Evolutionary conservation across 2,113 vertebrate species (phyloP).

Genomic region (Tursiops truncatus): DNA sequence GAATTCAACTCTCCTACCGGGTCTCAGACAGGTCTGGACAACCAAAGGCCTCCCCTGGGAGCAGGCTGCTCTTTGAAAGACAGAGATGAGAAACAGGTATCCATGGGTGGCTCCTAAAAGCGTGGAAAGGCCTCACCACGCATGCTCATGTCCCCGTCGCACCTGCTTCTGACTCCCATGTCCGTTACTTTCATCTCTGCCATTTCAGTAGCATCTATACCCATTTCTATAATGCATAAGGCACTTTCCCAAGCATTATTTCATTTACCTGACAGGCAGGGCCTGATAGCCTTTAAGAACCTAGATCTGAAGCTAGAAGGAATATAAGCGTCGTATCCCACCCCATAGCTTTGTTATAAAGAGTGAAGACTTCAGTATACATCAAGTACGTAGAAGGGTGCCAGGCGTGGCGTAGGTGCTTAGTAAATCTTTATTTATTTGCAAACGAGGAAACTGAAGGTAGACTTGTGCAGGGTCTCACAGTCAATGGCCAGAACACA

Average conservation of each 20-base stretch:
- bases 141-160: not conserved
- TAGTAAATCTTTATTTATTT: not conserved
- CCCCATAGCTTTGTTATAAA: not conserved
- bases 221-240: not conserved
- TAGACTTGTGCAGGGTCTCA: not conserved
- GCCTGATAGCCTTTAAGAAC: not conserved
- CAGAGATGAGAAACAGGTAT: not conserved
- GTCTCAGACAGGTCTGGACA: not conserved
- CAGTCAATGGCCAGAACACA: not conserved
- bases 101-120: not conserved
- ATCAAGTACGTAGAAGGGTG: not conserved
- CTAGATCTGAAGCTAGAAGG: not conserved
- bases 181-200: not conserved
- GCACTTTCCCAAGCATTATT: not conserved
- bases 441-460: not conserved
- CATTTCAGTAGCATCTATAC: not conserved
- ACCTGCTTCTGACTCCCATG: not conserved
- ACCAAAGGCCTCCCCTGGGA: not conserved
- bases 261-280: not conserved
- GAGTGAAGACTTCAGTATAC: not conserved
- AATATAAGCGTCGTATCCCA: not conserved
- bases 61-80: not conserved
- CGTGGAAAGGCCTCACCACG: not conserved
- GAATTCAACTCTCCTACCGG: not conserved
- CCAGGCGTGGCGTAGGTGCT: not conserved